phyloP scores from a whole-genome alignment of 2,888 invertebrate species.

The Julus scandinavius region DNA sequence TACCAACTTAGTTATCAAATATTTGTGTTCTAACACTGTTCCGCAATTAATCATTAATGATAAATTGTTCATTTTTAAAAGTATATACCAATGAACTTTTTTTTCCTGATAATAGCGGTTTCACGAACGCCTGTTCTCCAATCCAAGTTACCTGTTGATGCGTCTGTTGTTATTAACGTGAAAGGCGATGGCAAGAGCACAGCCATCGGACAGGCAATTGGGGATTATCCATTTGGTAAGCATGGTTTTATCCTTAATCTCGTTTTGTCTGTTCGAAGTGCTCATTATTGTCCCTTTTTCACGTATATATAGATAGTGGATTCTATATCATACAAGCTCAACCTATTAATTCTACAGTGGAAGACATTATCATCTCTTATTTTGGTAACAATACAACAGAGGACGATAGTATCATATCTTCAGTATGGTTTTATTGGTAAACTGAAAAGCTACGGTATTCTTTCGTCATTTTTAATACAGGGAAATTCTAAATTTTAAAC shows the following conservation, averaged over 20 bases:
- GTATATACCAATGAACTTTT: too few relatives aligned
- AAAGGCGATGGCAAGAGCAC: background rate
- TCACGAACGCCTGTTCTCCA: constrained; percentile 56
- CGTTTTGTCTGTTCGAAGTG: background rate
- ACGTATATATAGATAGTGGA: background rate
- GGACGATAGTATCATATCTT: constrained; percentile 70
- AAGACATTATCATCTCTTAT: background rate
- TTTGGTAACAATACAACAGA: background rate
- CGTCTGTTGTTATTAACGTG: background rate
- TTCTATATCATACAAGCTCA: background rate
- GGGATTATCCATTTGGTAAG: constrained; percentile 43
- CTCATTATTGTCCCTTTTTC: background rate
- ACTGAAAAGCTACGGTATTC: constrained; percentile 59
- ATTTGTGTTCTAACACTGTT: too few relatives aligned
- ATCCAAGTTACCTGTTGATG: background rate
- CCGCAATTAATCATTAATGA: too few relatives aligned
- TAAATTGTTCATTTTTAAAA: too few relatives aligned
- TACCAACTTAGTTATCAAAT: too few relatives aligned
- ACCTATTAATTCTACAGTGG: background rate
- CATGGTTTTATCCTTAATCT: background rate
- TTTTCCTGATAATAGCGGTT: constrained; percentile 48
- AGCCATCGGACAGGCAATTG: background rate
- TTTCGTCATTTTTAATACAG: background rate
- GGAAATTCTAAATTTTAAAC: background rate
- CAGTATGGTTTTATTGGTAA: constrained; percentile 83